A percentile compares a stretch with the other conserved stretches of the same genome.
These are phyloP conservation scores for Oligia latruncula DNA, from an alignment of 2,888 invertebrate species.

Conservation along the genomic window DNA sequence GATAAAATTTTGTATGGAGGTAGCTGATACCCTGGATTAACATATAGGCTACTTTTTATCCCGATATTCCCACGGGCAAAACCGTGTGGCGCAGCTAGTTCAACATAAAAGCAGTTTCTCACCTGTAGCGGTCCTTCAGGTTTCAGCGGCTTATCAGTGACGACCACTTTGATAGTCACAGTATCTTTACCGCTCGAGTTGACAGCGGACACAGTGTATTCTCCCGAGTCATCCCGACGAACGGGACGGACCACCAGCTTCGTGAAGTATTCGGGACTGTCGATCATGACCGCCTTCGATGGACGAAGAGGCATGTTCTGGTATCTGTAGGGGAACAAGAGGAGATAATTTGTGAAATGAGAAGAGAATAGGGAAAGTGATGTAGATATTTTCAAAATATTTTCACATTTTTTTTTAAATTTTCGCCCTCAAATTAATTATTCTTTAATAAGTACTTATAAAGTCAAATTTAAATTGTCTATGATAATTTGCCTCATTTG, in stretches of 20 bases:
- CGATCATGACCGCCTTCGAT: conserved; percentile 94
- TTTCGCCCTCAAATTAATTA: too few relatives aligned
- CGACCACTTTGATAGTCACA: conserved; percentile 94
- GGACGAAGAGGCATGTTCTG: conserved; percentile 93
- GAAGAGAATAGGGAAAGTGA: not conserved
- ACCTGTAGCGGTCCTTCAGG: conserved; percentile 98
- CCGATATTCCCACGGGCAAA: too few relatives aligned
- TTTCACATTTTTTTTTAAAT: too few relatives aligned
- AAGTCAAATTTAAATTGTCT: not conserved
- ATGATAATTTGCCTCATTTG: too few relatives aligned
- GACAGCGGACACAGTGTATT: conserved; percentile 95
- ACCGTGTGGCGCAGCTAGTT: too few relatives aligned
- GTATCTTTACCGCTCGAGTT: conserved; percentile 97
- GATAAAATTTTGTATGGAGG: too few relatives aligned
- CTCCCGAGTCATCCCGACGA: conserved; percentile 95
- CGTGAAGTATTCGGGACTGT: conserved; percentile 96
- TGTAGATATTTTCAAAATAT: not conserved
- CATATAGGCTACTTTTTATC: too few relatives aligned
- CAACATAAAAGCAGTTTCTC: conserved; percentile 13
- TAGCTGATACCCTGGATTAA: too few relatives aligned
- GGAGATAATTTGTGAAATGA: not conserved
- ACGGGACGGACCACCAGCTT: conserved; percentile 95
- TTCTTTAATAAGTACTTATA: too few relatives aligned
- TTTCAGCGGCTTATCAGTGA: conserved; percentile 96
- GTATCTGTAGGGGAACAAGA: conserved; percentile 84